Evolutionary conservation across 1,140 invertebrate species (phyloP), one percentile per base, ranked within the genome.

Genomic region (Archivesica marissinica): DNA sequence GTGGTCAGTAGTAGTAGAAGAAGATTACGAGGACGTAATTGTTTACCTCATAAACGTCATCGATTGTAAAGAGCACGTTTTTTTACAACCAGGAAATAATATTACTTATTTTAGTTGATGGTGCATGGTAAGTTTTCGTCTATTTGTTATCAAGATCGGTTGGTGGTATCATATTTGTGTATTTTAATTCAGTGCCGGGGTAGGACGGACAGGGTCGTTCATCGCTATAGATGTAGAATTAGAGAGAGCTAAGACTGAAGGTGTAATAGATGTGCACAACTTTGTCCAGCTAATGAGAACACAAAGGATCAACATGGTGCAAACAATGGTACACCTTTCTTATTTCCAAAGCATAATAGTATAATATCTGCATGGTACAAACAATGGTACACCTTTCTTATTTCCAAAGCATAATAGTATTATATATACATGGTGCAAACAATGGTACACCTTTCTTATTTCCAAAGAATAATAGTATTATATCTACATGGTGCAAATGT

Each of bases 91-190:
- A n/a, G n/a, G n/a, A n/a, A n/a, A n/a, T n/a, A n/a, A n/a, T n/a
- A n/a, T n/a, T n/a, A n/a, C n/a, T n/a, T n/a, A n/a, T n/a, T n/a
- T n/a, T n/a, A n/a, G n/a, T n/a, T n/a, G n/a, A n/a, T n/a, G n/a
- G n/a, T n/a, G n/a, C n/a, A n/a, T n/a, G n/a, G n/a, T n/a, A n/a
- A n/a, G n/a, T n/a, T n/a, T n/a, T n/a, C n/a, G n/a, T n/a, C n/a
- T n/a, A n/a, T n/a, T n/a, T n/a, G n/a, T n/a, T n/a, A n/a, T n/a
- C n/a, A n/a, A 93, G 56, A 90, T 93, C 59, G 91, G 99, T 93
- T 99, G 99, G 94, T 92, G 92, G 92, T 93, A 77, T 74, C 75
- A 75, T 17, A 25, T 13, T 20, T 59, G n/a, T n/a, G n/a, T n/a
- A n/a, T n/a, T n/a, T n/a, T n/a, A n/a, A 89, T 92, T 66, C 85